Evolutionary conservation across 2,113 vertebrate species (phyloP).

Genomic region (Lepus europaeus): DNA sequence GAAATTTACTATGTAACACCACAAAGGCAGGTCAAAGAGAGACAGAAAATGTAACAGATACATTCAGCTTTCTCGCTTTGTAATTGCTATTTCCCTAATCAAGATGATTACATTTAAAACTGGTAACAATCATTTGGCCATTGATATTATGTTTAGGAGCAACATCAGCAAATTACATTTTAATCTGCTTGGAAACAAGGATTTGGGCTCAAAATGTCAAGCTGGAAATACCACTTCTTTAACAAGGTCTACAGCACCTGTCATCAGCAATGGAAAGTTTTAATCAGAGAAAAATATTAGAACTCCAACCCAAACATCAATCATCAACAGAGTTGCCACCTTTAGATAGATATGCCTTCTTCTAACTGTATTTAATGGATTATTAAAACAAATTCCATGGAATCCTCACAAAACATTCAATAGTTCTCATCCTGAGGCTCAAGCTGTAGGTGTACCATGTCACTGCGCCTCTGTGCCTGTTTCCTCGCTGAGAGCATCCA

Average conservation of each 20-base stretch:
- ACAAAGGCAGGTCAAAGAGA: not conserved
- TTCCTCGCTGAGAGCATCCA: constrained; percentile 23
- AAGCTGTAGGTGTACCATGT: not conserved
- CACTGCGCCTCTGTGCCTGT: constrained; percentile 39
- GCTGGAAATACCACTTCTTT: constrained; percentile 57
- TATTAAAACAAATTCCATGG: constrained; percentile 51
- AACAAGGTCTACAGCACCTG: not conserved
- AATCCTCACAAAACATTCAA: not conserved
- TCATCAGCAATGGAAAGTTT: constrained; percentile 22
- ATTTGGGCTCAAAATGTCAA: constrained; percentile 61
- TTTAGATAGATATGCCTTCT: not conserved
- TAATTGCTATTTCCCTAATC: constrained; percentile 47
- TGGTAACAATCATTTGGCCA: not conserved
- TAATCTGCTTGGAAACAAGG: constrained; percentile 17
- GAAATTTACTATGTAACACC: constrained; percentile 28
- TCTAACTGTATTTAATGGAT: constrained; percentile 24
- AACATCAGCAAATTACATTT: constrained; percentile 29
- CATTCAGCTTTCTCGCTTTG: constrained; percentile 29
- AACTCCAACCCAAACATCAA: constrained; percentile 57
- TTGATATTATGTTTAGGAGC: not conserved
- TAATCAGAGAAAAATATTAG: constrained; percentile 27
- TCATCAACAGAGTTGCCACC: constrained; percentile 55
- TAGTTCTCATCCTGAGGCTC: constrained; percentile 12
- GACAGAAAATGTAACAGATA: not conserved
- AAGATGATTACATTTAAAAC: constrained; percentile 41